Evolutionary conservation across 2,113 vertebrate species (phyloP).

Genomic region (Neomonachus schauinslandi): DNA sequence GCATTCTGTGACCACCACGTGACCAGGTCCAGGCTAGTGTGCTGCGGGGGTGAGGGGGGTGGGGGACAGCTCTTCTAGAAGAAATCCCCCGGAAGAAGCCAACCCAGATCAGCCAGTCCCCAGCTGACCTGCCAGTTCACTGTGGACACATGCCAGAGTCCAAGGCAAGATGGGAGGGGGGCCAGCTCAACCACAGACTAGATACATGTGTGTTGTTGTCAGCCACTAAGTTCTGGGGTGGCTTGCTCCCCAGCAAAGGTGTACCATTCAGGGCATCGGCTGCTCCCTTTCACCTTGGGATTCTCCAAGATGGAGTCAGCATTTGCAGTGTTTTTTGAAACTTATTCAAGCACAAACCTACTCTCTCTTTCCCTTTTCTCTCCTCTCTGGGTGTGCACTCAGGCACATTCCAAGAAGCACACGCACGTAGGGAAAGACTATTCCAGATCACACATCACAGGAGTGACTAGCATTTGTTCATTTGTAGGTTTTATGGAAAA

Average conservation of each 20-base stretch:
- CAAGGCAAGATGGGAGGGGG: not conserved
- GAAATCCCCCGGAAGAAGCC: not conserved
- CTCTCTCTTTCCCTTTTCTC: not conserved
- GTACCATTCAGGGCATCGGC: not conserved
- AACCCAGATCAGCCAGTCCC: not conserved
- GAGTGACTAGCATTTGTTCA: constrained; percentile 33
- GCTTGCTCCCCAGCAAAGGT: not conserved
- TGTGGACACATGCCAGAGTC: not conserved
- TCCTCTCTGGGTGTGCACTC: not conserved
- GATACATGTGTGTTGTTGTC: not conserved
- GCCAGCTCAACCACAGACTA: not conserved
- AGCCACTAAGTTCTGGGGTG: not conserved
- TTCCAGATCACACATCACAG: constrained; percentile 30
- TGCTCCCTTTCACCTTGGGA: not conserved
- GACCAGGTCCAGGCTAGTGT: not conserved
- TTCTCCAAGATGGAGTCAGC: not conserved
- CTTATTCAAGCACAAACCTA: not conserved
- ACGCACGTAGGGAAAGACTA: not conserved
- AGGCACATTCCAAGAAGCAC: not conserved
- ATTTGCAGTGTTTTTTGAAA: constrained; percentile 10
- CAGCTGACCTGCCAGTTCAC: not conserved
- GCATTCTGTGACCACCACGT: not conserved
- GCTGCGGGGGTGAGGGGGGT: not conserved
- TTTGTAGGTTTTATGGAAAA: constrained; percentile 59
- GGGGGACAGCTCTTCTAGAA: not conserved